A percentile compares a stretch with the other conserved stretches of the same genome.
Evolutionary conservation across 2,797 vertebrate genomes (phyloP).

Genomic region (Poeciliopsis infans): DNA sequence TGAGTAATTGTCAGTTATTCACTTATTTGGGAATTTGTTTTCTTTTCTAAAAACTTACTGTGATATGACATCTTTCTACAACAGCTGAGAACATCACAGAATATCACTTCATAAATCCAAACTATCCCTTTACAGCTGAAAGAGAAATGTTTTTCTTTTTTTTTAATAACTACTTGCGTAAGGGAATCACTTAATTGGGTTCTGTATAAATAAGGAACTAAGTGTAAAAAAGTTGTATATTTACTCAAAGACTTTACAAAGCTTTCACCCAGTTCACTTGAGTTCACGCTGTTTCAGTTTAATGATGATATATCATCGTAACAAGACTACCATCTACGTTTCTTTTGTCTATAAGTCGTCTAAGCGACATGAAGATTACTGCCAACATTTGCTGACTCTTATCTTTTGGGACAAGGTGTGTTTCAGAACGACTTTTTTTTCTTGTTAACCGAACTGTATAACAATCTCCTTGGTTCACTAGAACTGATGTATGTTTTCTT

Average conservation of each 20-base stretch:
- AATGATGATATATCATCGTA: constrained; percentile 3
- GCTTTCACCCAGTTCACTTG: constrained; percentile 21
- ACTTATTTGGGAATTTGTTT: not conserved
- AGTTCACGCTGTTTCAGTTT: constrained; percentile 21
- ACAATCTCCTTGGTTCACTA: constrained; percentile 8
- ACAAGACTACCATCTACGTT: constrained; percentile 9
- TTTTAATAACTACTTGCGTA: not conserved
- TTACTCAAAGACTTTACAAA: constrained; percentile 9
- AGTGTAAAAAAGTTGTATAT: constrained; percentile 16
- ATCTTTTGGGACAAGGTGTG: constrained; percentile 24
- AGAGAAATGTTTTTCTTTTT: not conserved
- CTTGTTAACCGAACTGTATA: constrained; percentile 7
- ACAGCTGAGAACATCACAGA: not conserved
- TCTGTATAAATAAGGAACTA: constrained; percentile 1
- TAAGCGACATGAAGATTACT: not conserved
- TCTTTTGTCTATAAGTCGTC: constrained; percentile 24
- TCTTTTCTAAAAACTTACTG: not conserved
- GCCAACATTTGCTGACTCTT: constrained; percentile 2
- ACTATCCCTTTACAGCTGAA: not conserved
- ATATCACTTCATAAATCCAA: not conserved
- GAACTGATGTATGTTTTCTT: constrained; percentile 31
- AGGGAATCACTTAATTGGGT: constrained; percentile 3
- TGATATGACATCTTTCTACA: not conserved
- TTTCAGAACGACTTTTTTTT: constrained; percentile 9
- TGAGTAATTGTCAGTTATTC: not conserved